These are phyloP conservation scores for Rhamnusium bicolor DNA, from an alignment of 2,888 invertebrate genomes.

Conservation along the genomic window DNA sequence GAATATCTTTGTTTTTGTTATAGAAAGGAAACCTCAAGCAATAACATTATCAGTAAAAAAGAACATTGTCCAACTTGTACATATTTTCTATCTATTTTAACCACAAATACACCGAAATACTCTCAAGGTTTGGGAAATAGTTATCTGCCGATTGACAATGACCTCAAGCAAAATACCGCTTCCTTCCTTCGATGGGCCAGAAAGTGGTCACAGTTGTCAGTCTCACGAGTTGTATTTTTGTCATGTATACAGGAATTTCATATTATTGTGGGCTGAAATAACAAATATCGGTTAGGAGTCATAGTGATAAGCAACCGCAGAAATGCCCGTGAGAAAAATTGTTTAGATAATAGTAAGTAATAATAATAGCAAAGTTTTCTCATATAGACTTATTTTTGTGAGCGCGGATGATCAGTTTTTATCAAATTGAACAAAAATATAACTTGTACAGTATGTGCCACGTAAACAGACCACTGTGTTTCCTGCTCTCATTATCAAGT, in stretches of 20 bases:
- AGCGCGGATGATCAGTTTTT: too few species aligned
- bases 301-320: not conserved
- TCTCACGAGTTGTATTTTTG: not conserved
- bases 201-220: slow-evolving; percentile 17
- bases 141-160: slow-evolving; percentile 17
- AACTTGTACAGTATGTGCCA: too few species aligned
- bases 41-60: slow-evolving; percentile 14
- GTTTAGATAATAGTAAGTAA: not conserved
- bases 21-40: slow-evolving; percentile 7
- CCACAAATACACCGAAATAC: slow-evolving; percentile 27
- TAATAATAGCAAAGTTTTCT: too few species aligned
- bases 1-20: not conserved
- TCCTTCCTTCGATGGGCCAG: slow-evolving; percentile 20
- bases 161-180: slow-evolving; percentile 24
- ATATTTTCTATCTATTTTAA: slow-evolving; percentile 14
- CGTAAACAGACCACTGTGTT: too few species aligned
- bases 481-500: too few species aligned
- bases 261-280: slow-evolving; percentile 9
- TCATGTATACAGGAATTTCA: not conserved
- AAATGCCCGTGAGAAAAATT: not conserved
- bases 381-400: too few species aligned
- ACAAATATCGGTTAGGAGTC: slow-evolving; percentile 5
- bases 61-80: not conserved
- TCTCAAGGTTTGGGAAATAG: slow-evolving; percentile 32
- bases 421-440: too few species aligned